Evolutionary conservation across 30 jellyfish, hydroid and myxozoan genomes (phyloP).

Genomic region (Sanderia malayensis): DNA sequence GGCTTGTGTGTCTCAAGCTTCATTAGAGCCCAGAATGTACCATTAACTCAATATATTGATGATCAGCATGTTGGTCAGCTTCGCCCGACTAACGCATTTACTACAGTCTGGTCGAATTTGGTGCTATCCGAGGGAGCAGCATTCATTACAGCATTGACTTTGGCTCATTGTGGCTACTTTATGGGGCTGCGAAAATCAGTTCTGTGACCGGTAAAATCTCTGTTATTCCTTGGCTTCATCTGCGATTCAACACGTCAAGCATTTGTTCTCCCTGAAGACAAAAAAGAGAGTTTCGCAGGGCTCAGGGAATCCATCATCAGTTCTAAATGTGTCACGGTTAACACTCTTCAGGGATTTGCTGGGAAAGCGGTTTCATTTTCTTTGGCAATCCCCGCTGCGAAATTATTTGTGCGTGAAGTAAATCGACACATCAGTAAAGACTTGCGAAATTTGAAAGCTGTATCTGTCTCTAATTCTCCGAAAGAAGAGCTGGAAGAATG

Average conservation of each 20-base stretch:
- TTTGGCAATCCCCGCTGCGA: not conserved
- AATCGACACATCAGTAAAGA: not conserved
- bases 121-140: not conserved
- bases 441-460: not conserved
- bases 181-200: not conserved
- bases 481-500: not conserved
- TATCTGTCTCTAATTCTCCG: not conserved
- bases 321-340: not conserved
- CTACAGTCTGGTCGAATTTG: not conserved
- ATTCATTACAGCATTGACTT: not conserved
- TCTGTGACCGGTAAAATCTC: not conserved
- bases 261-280: not conserved
- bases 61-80: not conserved
- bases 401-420: not conserved
- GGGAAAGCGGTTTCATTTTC: not conserved
- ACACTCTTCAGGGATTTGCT: not conserved
- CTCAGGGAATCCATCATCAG: not conserved
- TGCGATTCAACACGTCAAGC: not conserved
- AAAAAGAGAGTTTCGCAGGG: not conserved
- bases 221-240: not conserved
- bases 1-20: not conserved
- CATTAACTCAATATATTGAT: not conserved
- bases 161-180: not conserved
- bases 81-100: not conserved
- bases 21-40: not conserved